Evolutionary conservation across 2,113 vertebrate species (phyloP), one percentile per base, ranked within the genome.

Genomic region (Forbesichthys agassizii): DNA sequence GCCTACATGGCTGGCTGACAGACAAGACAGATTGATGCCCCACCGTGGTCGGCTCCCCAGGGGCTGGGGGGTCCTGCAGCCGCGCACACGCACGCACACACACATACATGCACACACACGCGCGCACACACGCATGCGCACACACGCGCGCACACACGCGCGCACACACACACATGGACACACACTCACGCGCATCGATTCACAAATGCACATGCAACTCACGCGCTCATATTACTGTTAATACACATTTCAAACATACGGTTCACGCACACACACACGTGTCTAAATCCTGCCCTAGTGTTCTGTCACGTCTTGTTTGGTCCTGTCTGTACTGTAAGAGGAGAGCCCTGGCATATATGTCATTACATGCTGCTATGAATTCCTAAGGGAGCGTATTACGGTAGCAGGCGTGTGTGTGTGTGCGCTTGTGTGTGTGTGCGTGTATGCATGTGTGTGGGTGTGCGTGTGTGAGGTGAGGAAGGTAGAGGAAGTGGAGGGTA

Each of bases 21-120:
- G 85, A 84, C 80, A 70, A 64, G 83, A 79, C 82, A 89, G 90
- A 91, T 91, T 88, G 88, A 91, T 92, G 89, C 82, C 33, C 71
- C 53, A 55, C 14, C n/a, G 14, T n/a, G 3, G 5, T 65, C 80
- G 77, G 76, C 77, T 81, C 86, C 78, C 78, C 66, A 73, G 82
- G 82, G 86, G 79, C 73, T 49, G 8, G 3, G 12, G 63, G 42
- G 27, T 33, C 36, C 36, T 42, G 36, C 36, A 42, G 36, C 36
- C 36, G 36, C 36, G 1, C 36, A 42, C 36, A 42, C 4, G 64
- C 47, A 10, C 33, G 8, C 66, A 77, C 16, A 61, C 60, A 70
- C 71, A 11, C 36, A 27, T 63, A 64, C 57, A 78, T 33, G 5
- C 2, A 12, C 20, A 27, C 20, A 20, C 20, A 20, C 54, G 7